phyloP scores from a whole-genome alignment of 2,888 invertebrate genomes.

The Ophion costatus region DNA sequence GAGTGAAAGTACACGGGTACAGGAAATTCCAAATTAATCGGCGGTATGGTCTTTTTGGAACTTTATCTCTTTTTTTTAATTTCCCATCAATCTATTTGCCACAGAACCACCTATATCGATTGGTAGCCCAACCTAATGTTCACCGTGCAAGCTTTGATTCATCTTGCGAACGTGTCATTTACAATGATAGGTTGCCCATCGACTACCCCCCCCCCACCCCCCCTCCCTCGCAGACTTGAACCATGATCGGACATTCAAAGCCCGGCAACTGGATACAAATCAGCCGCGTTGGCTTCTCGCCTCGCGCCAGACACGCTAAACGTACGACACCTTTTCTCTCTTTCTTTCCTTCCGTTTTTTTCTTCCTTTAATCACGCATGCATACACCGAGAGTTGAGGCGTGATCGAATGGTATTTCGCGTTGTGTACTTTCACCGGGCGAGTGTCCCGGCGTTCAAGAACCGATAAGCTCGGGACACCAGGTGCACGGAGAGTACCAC shows the following conservation, averaged over 20 bases:
- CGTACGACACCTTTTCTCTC: constrained; percentile 9
- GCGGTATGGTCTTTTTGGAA: no score
- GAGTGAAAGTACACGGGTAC: no score
- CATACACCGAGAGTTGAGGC: constrained; percentile 7
- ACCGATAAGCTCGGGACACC: constrained; percentile 37
- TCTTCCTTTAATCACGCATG: background rate
- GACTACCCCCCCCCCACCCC: background rate
- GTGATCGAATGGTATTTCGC: constrained; percentile 41
- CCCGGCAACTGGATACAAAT: no score
- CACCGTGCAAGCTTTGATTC: background rate
- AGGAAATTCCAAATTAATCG: no score
- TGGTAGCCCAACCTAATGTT: background rate
- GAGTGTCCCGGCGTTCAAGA: constrained; percentile 25
- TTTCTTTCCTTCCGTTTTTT: constrained; percentile 7
- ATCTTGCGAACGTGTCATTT: background rate
- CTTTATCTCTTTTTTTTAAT: no score
- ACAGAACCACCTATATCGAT: no score
- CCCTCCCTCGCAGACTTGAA: background rate
- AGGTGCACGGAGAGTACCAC: constrained; percentile 23
- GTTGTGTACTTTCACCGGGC: constrained; percentile 55
- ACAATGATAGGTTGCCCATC: background rate
- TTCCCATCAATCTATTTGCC: no score
- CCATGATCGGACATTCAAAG: no score
- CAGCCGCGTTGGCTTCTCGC: no score
- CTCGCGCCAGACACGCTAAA: background rate